Evolutionary conservation across 2,888 invertebrate genomes (phyloP), one percentile per base, ranked within the genome.

Genomic region (Ditula angustiorana): DNA sequence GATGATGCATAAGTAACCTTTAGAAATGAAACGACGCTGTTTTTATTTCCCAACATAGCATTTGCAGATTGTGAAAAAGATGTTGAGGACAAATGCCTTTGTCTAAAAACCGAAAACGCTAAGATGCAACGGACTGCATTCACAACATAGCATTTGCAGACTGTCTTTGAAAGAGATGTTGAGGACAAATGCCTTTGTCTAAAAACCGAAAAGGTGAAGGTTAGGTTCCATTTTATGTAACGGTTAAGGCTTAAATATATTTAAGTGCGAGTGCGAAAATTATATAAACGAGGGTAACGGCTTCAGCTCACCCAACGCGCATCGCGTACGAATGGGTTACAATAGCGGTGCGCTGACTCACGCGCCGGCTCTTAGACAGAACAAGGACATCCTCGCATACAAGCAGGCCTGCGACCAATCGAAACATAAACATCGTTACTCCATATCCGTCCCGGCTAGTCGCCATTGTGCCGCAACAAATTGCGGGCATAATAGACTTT

Each of bases 381-480:
- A 88, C 88, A 89, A 91, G 92, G 90, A 86, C 90, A 83, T 79
- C 83, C 85, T 82, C 77, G 78, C 77, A 78, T 74, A 74, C 77
- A 76, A 77, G 75, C 78, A 74, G 73, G 77, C 77, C 83, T 82
- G 83, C 80, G 77, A 81, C 86, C 83, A 88, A 88, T 86, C 81
- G 86, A 82, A 88, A 87, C 86, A 88, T 85, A 88, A 90, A 88
- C 89, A 90, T 85, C 74, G 83, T 91, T 90, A 81, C 90, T 85
- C 90, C 90, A 90, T 89, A 90, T 91, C 89, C 89, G 90, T 87
- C 85, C 77, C 75, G 71, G 80, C 82, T 85, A 84, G 88, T 87
- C 87, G 86, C 85, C 83, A 90, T 92, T 91, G 89, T 92, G 87
- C 87, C 82, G 83, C 86, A 86, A 88, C 87, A 85, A 88, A 88